phyloP scores from a whole-genome alignment of 2,113 vertebrate species.

The Peucedramus taeniatus region DNA sequence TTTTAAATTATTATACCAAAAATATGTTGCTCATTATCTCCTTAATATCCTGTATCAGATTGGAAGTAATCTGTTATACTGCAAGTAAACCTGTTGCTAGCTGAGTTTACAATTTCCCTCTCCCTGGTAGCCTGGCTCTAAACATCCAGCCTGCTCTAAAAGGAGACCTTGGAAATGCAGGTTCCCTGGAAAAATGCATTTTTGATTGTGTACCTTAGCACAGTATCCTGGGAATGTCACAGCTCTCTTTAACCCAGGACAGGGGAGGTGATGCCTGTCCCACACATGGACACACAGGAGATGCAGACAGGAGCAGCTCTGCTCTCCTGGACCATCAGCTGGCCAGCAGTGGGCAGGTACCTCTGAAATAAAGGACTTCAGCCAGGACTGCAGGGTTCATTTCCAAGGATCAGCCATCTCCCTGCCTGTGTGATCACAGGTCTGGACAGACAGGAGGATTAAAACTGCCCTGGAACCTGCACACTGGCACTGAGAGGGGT shows the following conservation, averaged over 20 bases:
- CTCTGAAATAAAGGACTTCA: background rate
- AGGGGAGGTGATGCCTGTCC: background rate
- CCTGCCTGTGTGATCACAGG: background rate
- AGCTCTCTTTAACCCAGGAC: too few species aligned
- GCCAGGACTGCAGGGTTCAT: background rate
- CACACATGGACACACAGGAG: accelerated
- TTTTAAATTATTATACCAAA: background rate
- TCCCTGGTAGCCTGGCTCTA: background rate
- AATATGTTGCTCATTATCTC: background rate
- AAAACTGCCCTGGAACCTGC: background rate
- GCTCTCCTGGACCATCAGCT: background rate
- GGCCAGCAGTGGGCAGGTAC: background rate
- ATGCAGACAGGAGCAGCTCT: background rate
- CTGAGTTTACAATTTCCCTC: background rate
- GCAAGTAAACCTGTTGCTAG: background rate
- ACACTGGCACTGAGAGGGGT: background rate
- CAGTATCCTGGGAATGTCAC: background rate
- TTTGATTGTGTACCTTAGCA: background rate
- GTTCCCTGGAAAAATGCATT: background rate
- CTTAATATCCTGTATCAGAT: background rate
- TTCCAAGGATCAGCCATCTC: background rate
- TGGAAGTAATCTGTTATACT: background rate
- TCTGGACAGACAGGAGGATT: background rate
- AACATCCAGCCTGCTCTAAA: background rate
- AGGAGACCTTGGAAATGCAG: background rate